These are phyloP conservation scores for Megalops cyprinoides DNA, from an alignment of 2,797 vertebrate species.

Conservation along the genomic window DNA sequence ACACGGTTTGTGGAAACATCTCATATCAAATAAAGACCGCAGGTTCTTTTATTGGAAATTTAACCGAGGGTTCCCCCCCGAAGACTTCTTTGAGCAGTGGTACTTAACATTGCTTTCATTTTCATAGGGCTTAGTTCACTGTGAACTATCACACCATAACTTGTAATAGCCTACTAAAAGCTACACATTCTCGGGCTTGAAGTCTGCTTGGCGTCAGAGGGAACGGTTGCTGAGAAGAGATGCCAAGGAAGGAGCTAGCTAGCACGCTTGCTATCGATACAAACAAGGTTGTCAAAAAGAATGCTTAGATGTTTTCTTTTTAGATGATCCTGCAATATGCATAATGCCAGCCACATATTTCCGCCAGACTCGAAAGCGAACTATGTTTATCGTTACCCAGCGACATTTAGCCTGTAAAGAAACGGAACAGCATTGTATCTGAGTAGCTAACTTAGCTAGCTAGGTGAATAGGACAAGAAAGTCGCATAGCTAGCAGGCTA, in stretches of 20 bases:
- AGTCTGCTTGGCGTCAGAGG: slow-evolving; percentile 11
- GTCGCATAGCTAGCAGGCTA: neutral
- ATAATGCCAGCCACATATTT: neutral
- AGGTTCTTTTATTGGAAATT: neutral
- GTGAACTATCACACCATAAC: slow-evolving; percentile 1
- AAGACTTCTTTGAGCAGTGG: neutral
- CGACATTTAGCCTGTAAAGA: neutral
- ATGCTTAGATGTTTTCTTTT: neutral
- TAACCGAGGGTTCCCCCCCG: neutral
- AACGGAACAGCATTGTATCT: slow-evolving; percentile 5
- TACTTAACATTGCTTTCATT: neutral
- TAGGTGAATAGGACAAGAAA: neutral
- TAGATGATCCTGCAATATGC: neutral
- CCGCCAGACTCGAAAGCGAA: neutral
- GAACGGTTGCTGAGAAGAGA: slow-evolving; percentile 11
- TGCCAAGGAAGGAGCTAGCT: slow-evolving; percentile 4
- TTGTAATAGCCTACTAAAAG: neutral
- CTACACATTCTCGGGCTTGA: neutral
- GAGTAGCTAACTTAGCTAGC: neutral
- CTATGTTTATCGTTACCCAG: no score
- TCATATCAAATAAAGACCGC: slow-evolving; percentile 15
- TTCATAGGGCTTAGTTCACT: neutral
- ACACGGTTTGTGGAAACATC: neutral
- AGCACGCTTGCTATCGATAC: no score
- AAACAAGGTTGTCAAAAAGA: slow-evolving; percentile 9